Evolutionary conservation across 2,113 vertebrate species (phyloP).

Genomic region (Centropus unirufus): DNA sequence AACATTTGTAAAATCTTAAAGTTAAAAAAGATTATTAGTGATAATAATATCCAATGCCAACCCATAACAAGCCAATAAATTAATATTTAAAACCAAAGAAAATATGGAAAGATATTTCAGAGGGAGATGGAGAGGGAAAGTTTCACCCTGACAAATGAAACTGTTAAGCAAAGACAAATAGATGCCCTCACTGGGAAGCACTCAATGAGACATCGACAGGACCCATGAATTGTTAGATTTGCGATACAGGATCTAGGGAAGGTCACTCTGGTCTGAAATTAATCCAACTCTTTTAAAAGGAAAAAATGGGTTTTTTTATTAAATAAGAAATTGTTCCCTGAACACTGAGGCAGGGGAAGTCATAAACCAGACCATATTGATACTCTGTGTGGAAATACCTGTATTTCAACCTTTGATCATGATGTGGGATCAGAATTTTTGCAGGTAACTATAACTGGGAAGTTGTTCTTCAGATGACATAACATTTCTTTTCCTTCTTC

Average conservation of each 20-base stretch:
- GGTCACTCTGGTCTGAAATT: background rate
- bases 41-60: background rate
- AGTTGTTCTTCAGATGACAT: background rate
- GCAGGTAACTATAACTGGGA: background rate
- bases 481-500: background rate
- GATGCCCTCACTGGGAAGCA: background rate
- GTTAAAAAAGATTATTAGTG: background rate
- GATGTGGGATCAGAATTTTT: background rate
- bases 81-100: background rate
- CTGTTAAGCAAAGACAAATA: background rate
- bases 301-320: background rate
- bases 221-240: background rate
- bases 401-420: background rate
- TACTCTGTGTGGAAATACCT: rapidly evolving
- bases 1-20: background rate
- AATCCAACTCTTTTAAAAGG: background rate
- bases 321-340: background rate
- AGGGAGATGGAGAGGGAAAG: background rate
- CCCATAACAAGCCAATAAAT: background rate
- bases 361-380: background rate
- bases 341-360: rapidly evolving
- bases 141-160: background rate
- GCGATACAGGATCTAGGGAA: background rate
- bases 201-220: background rate
- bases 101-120: background rate